phyloP scores from a whole-genome alignment of 2,888 invertebrate genomes.

The Parnassius mnemosyne region DNA sequence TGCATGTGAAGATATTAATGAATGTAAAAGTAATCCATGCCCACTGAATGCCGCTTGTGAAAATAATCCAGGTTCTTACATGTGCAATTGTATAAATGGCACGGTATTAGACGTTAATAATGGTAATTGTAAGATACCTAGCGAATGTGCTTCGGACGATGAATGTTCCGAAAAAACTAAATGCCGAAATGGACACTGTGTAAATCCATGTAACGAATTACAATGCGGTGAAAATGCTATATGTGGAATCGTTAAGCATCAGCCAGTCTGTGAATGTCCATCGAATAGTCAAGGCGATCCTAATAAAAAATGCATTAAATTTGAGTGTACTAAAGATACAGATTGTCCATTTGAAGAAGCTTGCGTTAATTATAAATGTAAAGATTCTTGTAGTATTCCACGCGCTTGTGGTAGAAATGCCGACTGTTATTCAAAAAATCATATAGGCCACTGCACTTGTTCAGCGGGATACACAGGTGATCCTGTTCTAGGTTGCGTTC shows the following conservation, averaged over 20 bases:
- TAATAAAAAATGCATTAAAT: constrained; percentile 84
- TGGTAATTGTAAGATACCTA: constrained; percentile 89
- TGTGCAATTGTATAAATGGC: constrained; percentile 88
- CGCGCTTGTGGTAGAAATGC: constrained; percentile 92
- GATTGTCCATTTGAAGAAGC: constrained; percentile 87
- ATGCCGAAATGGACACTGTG: constrained; percentile 87
- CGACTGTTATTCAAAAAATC: constrained; percentile 87
- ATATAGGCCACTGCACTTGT: constrained; percentile 91
- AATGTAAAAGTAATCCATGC: constrained; percentile 89
- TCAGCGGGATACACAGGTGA: constrained; percentile 91
- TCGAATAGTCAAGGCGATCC: constrained; percentile 88
- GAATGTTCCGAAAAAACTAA: constrained; percentile 90
- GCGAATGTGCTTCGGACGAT: constrained; percentile 88
- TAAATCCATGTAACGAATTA: constrained; percentile 85
- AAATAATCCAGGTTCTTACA: constrained; percentile 88
- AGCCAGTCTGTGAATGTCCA: constrained; percentile 87
- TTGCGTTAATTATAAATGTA: constrained; percentile 89
- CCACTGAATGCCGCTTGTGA: constrained; percentile 88
- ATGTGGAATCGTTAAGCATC: constrained; percentile 85
- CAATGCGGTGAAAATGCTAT: constrained; percentile 89
- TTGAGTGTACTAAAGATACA: constrained; percentile 89
- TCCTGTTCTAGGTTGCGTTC: constrained; percentile 91
- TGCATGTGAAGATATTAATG: constrained; percentile 89
- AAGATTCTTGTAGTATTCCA: constrained; percentile 88
- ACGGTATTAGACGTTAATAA: constrained; percentile 87